Evolutionary conservation across 2,888 invertebrate species (phyloP).

Genomic region (Lysandra bellargus): DNA sequence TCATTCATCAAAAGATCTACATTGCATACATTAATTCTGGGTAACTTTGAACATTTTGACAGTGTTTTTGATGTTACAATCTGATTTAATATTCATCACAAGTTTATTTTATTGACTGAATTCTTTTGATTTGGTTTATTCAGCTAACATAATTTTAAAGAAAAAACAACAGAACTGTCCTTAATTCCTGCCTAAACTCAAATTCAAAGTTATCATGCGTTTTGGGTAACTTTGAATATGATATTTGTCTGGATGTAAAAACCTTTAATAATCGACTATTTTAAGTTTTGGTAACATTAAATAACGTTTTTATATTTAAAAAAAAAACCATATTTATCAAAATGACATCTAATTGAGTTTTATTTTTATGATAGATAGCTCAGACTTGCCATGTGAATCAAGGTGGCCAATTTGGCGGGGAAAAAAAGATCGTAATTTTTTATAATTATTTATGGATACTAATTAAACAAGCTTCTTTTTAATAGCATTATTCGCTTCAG

Average conservation of each 20-base stretch:
- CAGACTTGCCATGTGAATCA: constrained; percentile 5
- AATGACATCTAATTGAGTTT: not conserved
- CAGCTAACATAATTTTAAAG: constrained; percentile 20
- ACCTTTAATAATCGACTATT: not conserved
- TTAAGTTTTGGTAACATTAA: constrained; percentile 1
- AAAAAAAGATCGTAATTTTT: constrained; percentile 7
- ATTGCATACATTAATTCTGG: too few relatives aligned
- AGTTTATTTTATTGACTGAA: not conserved
- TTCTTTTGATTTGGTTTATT: constrained; percentile 18
- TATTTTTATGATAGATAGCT: constrained; percentile 8
- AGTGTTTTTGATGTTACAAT: too few relatives aligned
- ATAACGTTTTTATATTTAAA: not conserved
- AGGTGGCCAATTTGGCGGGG: constrained; percentile 4
- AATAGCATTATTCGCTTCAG: too few relatives aligned
- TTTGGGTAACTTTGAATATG: constrained; percentile 28
- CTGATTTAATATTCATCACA: not conserved
- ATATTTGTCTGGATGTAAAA: constrained; percentile 26
- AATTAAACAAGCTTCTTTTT: too few relatives aligned
- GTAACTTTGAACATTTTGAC: too few relatives aligned
- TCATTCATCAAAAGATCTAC: too few relatives aligned
- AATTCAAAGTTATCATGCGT: constrained; percentile 9
- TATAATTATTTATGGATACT: constrained; percentile 8
- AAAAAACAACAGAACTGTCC: constrained; percentile 18
- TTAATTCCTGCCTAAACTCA: constrained; percentile 26
- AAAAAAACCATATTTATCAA: constrained; percentile 8